phyloP scores from a whole-genome alignment of 2,888 invertebrate genomes.

The Pterostichus madidus region DNA sequence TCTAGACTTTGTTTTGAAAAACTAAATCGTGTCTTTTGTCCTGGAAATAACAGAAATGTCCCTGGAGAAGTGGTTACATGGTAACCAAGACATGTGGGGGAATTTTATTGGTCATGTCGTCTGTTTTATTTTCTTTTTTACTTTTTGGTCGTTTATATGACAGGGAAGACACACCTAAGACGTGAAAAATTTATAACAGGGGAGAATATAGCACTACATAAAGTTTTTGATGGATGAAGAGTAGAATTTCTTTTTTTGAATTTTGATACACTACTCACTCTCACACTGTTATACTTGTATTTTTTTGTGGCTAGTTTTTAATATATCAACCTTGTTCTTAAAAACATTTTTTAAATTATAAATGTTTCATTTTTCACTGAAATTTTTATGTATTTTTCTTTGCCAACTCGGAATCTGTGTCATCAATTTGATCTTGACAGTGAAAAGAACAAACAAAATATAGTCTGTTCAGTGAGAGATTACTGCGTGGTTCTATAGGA shows the following conservation, averaged over 20 bases:
- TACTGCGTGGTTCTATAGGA: too few relatives aligned
- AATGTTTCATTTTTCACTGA: too few relatives aligned
- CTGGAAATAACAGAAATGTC: neutral
- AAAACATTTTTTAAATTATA: too few relatives aligned
- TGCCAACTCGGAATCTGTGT: too few relatives aligned
- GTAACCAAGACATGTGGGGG: conserved; percentile 34
- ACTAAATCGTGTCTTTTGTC: conserved; percentile 19
- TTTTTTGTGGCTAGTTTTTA: too few relatives aligned
- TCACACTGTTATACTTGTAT: too few relatives aligned
- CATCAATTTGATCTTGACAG: too few relatives aligned
- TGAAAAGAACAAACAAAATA: too few relatives aligned
- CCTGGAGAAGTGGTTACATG: neutral
- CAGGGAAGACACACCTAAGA: conserved; percentile 17
- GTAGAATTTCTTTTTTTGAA: conserved; percentile 12
- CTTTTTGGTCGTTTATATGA: conserved; percentile 16
- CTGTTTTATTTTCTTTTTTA: conserved; percentile 48
- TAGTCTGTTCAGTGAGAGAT: too few relatives aligned
- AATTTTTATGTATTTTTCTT: too few relatives aligned
- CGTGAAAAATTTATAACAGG: conserved; percentile 29
- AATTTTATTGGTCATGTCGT: conserved; percentile 44
- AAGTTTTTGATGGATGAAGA: conserved; percentile 30
- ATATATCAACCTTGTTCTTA: too few relatives aligned
- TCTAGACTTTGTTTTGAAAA: conserved; percentile 15
- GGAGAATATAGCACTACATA: conserved; percentile 17
- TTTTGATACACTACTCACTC: conserved; percentile 4